Evolutionary conservation across 2,113 vertebrate species (phyloP).

Genomic region (Athene cunicularia): DNA sequence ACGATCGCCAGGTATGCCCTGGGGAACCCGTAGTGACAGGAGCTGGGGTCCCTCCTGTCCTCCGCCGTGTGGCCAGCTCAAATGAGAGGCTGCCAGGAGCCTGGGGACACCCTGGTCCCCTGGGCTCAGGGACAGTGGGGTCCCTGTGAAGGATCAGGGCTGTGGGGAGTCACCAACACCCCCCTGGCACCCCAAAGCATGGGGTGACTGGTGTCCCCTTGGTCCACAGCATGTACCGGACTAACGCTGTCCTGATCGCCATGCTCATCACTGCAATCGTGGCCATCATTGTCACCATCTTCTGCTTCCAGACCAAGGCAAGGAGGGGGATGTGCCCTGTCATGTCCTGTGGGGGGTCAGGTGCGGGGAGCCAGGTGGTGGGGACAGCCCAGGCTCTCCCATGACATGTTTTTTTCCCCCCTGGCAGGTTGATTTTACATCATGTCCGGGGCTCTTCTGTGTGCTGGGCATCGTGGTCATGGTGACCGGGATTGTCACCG

Average conservation of each 20-base stretch:
- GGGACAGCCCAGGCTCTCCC: background rate
- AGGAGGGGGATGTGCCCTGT: background rate
- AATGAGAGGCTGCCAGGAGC: background rate
- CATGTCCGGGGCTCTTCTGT: conserved; percentile 88
- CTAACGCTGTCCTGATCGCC: conserved; percentile 86
- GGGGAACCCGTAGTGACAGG: accelerated
- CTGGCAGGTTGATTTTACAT: conserved; percentile 94
- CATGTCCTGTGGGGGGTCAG: background rate
- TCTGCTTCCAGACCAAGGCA: conserved; percentile 98
- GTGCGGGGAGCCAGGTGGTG: accelerated
- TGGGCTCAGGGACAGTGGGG: accelerated
- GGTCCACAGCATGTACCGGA: conserved; percentile 78
- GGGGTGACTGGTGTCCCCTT: background rate
- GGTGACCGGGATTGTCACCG: conserved; percentile 87
- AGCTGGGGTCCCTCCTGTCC: background rate
- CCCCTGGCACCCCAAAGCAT: background rate
- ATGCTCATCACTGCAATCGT: conserved; percentile 90
- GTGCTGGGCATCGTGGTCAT: conserved; percentile 85
- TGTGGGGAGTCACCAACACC: background rate
- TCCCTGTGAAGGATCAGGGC: accelerated
- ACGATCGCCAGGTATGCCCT: conserved; percentile 84
- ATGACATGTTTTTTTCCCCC: background rate
- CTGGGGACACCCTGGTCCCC: background rate
- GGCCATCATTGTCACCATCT: conserved; percentile 88
- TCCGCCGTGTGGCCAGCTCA: accelerated